Evolutionary conservation across 2,113 vertebrate genomes (phyloP).

Genomic region (Phalacrocorax brasilianus): DNA sequence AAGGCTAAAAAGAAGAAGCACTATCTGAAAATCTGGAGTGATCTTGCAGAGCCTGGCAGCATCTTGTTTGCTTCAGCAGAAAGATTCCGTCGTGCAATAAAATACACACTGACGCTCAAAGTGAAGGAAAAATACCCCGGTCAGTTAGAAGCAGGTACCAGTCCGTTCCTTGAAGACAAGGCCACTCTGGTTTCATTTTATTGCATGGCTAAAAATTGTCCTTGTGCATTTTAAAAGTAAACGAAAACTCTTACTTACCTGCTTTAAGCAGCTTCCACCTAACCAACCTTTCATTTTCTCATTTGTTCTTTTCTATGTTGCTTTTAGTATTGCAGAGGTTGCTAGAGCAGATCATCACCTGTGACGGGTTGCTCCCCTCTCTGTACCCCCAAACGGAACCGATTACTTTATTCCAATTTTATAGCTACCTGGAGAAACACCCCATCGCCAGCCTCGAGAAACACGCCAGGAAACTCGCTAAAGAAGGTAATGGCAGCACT

Average conservation of each 20-base stretch:
- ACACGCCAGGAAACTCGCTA: conserved; percentile 84
- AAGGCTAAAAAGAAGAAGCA: conserved; percentile 77
- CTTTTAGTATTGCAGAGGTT: conserved; percentile 77
- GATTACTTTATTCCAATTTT: conserved; percentile 89
- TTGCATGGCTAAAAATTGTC: background rate
- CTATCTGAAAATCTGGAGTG: conserved; percentile 83
- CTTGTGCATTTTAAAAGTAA: background rate
- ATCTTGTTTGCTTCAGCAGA: conserved; percentile 77
- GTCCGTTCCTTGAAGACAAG: background rate
- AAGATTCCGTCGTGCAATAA: conserved; percentile 76
- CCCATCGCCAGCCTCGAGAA: conserved; percentile 82
- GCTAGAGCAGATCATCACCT: conserved; percentile 83
- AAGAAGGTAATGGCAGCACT: conserved; percentile 80
- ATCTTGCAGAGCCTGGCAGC: conserved; percentile 71
- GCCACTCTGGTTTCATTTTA: background rate
- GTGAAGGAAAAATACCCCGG: conserved; percentile 87
- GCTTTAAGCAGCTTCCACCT: background rate
- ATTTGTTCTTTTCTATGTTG: background rate
- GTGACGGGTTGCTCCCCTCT: conserved; percentile 68
- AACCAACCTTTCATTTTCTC: background rate
- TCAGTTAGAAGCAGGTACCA: conserved; percentile 87
- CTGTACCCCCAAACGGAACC: background rate
- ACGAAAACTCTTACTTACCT: background rate
- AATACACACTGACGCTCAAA: conserved; percentile 79
- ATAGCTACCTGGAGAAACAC: conserved; percentile 82